Evolutionary conservation across 2,113 vertebrate genomes (phyloP).

Genomic region (Sylvia atricapilla): DNA sequence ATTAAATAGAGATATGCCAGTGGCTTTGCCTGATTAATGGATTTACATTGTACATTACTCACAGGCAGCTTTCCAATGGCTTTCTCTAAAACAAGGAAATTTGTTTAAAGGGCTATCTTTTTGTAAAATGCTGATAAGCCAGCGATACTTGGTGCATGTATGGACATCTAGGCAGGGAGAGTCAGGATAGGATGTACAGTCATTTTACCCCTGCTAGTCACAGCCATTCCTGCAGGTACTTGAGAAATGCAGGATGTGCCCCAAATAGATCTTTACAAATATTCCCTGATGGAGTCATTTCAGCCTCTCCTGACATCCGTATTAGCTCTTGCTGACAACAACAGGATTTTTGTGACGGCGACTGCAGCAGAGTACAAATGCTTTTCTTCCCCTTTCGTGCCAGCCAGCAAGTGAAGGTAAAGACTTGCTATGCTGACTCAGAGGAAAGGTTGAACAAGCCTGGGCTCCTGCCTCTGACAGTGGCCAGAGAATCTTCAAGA

Average conservation of each 20-base stretch:
- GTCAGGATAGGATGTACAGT: background rate
- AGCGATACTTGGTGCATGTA: background rate
- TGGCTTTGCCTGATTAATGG: constrained; percentile 3
- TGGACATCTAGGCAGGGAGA: background rate
- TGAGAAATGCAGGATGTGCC: constrained; percentile 41
- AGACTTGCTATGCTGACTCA: background rate
- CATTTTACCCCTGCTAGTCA: constrained; percentile 7
- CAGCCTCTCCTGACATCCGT: background rate
- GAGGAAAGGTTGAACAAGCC: constrained; percentile 29
- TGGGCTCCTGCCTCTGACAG: background rate
- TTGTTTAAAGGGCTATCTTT: background rate
- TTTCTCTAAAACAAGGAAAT: background rate
- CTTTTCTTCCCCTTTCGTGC: background rate
- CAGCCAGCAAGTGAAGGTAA: background rate
- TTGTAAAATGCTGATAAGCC: background rate
- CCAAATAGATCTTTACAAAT: constrained; percentile 3
- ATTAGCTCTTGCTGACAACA: background rate
- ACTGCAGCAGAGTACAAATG: background rate
- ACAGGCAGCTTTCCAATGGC: background rate
- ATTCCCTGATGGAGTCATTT: background rate
- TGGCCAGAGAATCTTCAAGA: background rate
- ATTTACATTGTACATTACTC: background rate
- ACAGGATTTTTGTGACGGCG: background rate
- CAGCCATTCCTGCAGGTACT: background rate
- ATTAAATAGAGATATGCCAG: background rate